Percentiles rank a stretch among this genome's conserved stretches.
Conservation (phyloP, 2,797 vertebrate species). For the Hydrophis major region DNA sequence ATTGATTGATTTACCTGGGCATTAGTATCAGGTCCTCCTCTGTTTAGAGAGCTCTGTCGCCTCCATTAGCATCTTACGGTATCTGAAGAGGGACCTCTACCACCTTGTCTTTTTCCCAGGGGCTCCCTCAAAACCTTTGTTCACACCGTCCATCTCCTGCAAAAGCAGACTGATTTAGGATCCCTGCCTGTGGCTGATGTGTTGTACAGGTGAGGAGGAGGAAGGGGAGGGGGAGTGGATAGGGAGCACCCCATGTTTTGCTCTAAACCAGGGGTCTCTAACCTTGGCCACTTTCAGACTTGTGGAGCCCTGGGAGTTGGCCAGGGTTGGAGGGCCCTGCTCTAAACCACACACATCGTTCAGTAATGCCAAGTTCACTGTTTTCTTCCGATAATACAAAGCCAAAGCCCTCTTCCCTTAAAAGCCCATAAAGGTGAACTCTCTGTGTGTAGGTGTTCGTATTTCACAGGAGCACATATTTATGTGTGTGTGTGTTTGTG, state of each 20-base stretch:
- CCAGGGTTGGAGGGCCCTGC: too few species aligned
- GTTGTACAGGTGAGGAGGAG: constrained; percentile 86
- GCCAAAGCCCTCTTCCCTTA: neutral
- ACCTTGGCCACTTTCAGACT: too few species aligned
- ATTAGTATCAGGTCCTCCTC: neutral
- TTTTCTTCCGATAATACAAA: neutral
- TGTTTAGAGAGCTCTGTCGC: neutral
- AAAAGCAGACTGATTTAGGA: constrained; percentile 94
- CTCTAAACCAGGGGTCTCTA: neutral
- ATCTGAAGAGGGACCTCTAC: neutral
- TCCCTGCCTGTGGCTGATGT: constrained; percentile 95
- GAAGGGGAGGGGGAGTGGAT: constrained; percentile 16
- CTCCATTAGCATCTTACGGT: too few species aligned
- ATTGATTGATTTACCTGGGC: neutral
- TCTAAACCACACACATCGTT: too few species aligned
- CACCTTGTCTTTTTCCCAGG: constrained; percentile 71
- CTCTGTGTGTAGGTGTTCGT: neutral
- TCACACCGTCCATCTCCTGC: constrained; percentile 95
- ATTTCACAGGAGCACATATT: neutral
- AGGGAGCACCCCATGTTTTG: accelerated
- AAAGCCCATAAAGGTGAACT: neutral
- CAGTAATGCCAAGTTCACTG: constrained; percentile 2
- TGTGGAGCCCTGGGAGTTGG: too few species aligned
- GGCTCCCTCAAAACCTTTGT: constrained; percentile 99
- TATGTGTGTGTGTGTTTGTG: neutral